Base-by-base conservation (phyloP, 2,888 invertebrate species). In the Sinodicranocentrus sp. region DNA sequence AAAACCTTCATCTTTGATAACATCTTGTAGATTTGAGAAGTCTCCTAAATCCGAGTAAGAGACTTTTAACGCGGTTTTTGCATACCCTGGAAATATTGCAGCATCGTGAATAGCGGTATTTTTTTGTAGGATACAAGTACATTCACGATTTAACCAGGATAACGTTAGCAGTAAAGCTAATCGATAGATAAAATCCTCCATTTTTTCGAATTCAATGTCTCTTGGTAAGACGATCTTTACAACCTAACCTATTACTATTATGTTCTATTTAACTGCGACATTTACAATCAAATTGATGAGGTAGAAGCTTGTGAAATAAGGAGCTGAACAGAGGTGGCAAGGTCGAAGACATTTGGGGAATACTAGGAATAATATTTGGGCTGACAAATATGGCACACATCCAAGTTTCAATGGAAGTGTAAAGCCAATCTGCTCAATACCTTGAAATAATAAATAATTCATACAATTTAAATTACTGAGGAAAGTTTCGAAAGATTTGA, bases 71-170 rank as follows among this genome's bases (percentile, higher is more conserved):
- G 23, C 59, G 3, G 68, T 78, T 54, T 26, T 57, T 17, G 15
- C 26, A 23, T n/a, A 19, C 1, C 78, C 78, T 25, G 78, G 78
- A 25, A 59, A 78, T 6, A 78, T 17, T 10, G 59, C 26, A 17
- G 68, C 78, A 28, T 78, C 78, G 17, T 68, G 59, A 25, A 68
- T 78, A 13, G n/a, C n/a, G n/a, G n/a, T n/a, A n/a, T n/a, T n/a
- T 39, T 39, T 23, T 8, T 2, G 54, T 10, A 54, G 19, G n/a
- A 54, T 8, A n/a, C 19, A n/a, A 19, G 10, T 54, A 21, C 2
- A 1, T 8, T 54, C 19, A 8, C 19, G 19, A 21, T 17, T 17
- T 19, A 19, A 21, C 2, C n/a, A 1, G 54, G 19, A 54, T 19
- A 54, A 19, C 8, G 19, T 17, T 13, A 54, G 21, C 19, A 17